phyloP scores from a whole-genome alignment of 2,797 vertebrate genomes.

The Scomberomorus guttatus region DNA sequence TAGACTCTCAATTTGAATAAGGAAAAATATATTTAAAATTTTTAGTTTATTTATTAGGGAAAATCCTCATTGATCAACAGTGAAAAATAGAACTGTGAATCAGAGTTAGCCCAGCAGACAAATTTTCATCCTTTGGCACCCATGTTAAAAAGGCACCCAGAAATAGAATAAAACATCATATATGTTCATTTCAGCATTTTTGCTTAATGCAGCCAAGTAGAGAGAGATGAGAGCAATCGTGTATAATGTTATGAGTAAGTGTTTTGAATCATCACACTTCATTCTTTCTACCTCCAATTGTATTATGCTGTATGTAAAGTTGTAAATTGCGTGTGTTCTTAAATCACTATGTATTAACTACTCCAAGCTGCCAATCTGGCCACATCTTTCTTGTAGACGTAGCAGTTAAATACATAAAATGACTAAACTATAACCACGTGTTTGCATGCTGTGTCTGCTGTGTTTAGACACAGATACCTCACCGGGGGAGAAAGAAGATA shows the following conservation, averaged over 20 bases:
- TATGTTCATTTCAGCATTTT: not conserved
- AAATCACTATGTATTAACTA: not conserved
- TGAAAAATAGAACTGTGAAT: not conserved
- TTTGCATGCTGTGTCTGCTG: slow-evolving; percentile 25
- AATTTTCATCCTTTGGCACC: not conserved
- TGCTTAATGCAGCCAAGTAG: not conserved
- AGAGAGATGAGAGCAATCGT: not conserved
- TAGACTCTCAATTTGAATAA: too few species aligned
- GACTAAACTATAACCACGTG: not conserved
- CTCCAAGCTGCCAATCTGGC: not conserved
- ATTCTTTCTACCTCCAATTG: not conserved
- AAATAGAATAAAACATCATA: not conserved
- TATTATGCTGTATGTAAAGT: not conserved
- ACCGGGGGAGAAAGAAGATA: slow-evolving; percentile 77
- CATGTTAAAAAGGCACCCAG: not conserved
- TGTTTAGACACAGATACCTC: slow-evolving; percentile 59
- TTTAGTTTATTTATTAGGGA: not conserved
- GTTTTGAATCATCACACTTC: not conserved
- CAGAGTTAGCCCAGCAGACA: not conserved
- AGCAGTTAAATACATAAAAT: slow-evolving; percentile 1
- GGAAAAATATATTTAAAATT: too few species aligned
- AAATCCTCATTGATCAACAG: not conserved
- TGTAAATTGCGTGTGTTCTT: not conserved
- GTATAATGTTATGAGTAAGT: not conserved
- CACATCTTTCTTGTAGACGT: not conserved